Base-by-base conservation (phyloP, 2,888 invertebrate species). In the Lochmaea capreae region DNA sequence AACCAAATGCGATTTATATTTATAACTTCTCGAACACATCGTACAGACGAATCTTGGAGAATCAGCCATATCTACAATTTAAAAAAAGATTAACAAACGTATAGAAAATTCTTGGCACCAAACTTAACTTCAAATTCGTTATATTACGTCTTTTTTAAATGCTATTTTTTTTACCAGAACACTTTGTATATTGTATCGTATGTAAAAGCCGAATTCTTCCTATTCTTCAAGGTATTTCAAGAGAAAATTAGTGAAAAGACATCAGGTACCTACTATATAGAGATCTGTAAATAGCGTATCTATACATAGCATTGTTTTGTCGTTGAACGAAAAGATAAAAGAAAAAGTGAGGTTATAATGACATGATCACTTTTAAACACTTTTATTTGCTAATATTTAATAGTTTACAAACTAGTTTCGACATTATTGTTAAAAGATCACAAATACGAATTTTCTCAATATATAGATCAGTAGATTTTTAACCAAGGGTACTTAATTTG, bases 1-100 rank as follows among this genome's bases (percentile, higher is more conserved):
- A n/a, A 74, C 67, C 46, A 80, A 57, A 67, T 79, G 77, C 26
- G 76, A 76, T 43, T 77, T 79, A 58, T 77, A 62, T 70, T 78
- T 79, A 67, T 79, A 79, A 18, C 42, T 57, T 9, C 58, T 71
- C 10, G n/a, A 65, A 69, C 80, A 80, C 18, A 52, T 46, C 2
- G 39, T 11, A 63, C 80, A 80, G 33, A 11, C 57, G 52, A 75
- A 71, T 43, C 70, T 67, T 39, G n/a, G n/a, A 52, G 16, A 54
- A 11, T 61, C 12, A 18, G 61, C 52, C 54, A 49, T 8, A 59
- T 65, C 57, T 65, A 26, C 10, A 46, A 70, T 49, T 33, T 16
- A 61, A 66, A 49, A 66, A 49, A n/a, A 8, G 5, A 49, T 49
- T 49, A 49, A 14, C n/a, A 49, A 49, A 49, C 1, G n/a, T 49